phyloP scores from a whole-genome alignment of 2,797 vertebrate species.

The Squalus acanthias region DNA sequence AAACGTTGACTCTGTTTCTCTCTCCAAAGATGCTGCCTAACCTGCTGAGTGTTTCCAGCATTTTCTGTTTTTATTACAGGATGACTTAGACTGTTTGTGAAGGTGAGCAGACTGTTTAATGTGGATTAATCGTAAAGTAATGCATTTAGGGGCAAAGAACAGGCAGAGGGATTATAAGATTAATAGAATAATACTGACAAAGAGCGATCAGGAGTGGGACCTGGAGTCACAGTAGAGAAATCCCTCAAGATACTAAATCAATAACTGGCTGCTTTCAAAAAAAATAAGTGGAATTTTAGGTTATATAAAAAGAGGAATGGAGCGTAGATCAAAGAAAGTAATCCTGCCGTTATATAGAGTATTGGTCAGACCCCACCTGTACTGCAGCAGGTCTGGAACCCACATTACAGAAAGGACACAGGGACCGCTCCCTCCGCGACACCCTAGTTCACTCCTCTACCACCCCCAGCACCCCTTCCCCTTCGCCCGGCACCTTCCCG shows the following conservation, averaged over 20 bases:
- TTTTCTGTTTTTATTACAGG: neutral
- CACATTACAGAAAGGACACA: neutral
- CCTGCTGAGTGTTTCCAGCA: too few relatives aligned
- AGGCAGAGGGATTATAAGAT: neutral
- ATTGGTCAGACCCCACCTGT: neutral
- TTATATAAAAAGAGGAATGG: neutral
- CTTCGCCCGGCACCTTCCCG: too few relatives aligned
- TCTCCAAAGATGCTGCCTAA: too few relatives aligned
- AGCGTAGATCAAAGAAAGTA: neutral
- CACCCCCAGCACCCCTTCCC: too few relatives aligned
- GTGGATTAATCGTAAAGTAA: neutral
- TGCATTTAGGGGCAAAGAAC: too few relatives aligned
- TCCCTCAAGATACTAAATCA: neutral
- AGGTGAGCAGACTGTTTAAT: neutral
- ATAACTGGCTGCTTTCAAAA: neutral
- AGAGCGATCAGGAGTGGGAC: neutral
- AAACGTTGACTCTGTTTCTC: too few relatives aligned
- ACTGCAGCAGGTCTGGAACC: neutral
- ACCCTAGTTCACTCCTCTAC: too few relatives aligned
- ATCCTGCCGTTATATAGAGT: neutral
- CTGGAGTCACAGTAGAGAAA: neutral
- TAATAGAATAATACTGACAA: neutral
- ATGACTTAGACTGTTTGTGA: neutral
- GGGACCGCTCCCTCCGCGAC: too few relatives aligned
- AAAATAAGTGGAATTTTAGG: neutral